Percentiles rank a stretch among this genome's conserved stretches.
Conservation (phyloP, 2,113 vertebrate genomes). For the Nibea albiflora region DNA sequence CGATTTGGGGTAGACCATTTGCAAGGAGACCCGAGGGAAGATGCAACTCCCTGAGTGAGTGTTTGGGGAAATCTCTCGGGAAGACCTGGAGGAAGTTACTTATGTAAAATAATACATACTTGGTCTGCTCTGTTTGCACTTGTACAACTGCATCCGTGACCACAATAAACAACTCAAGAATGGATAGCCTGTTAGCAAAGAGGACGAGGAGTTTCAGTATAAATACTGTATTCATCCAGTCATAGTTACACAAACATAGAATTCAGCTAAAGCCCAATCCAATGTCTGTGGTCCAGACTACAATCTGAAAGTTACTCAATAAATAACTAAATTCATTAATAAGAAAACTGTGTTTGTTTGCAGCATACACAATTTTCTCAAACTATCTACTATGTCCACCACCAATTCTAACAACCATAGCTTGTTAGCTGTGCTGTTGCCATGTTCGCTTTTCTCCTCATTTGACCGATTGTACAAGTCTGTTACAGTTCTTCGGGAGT, state of each 20-base stretch:
- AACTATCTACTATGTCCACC: not conserved
- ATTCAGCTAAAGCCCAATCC: not conserved
- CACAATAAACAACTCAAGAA: not conserved
- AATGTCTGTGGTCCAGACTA: not conserved
- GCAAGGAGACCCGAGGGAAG: not conserved
- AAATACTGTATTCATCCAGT: not conserved
- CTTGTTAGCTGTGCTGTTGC: not conserved
- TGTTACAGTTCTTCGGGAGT: too few relatives aligned
- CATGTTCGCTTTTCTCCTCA: not conserved
- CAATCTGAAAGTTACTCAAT: not conserved
- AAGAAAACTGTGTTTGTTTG: not conserved
- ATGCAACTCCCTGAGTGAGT: conserved; percentile 1
- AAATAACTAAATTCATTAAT: conserved; percentile 1
- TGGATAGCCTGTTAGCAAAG: not conserved
- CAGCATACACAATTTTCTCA: not conserved
- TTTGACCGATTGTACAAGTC: too few relatives aligned
- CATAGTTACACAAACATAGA: not conserved
- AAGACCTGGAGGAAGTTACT: not conserved
- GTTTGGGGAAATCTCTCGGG: not conserved
- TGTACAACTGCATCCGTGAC: not conserved
- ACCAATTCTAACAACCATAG: not conserved
- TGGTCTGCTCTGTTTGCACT: not conserved
- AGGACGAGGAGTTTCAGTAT: not conserved
- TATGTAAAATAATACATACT: too few relatives aligned
- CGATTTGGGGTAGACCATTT: not conserved